These are phyloP conservation scores for Acanthaster planci DNA, from an alignment of 35 echinoderm and acorn worm genomes.

Conservation along the genomic window DNA sequence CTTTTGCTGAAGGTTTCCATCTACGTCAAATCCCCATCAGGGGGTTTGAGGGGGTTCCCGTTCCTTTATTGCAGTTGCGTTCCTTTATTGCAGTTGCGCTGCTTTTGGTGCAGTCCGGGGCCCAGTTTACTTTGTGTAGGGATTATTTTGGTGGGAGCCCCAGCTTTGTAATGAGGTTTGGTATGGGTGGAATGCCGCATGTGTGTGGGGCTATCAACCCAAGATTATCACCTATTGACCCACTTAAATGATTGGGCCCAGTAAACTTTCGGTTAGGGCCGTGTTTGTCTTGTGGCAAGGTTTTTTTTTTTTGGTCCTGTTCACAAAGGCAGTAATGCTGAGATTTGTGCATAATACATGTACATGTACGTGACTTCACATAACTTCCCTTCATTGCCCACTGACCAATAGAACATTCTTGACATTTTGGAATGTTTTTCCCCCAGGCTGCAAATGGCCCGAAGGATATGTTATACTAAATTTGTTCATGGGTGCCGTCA, in stretches of 20 bases:
- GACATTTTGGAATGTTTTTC: neutral
- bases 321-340: neutral
- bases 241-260: neutral
- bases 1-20: too few relatives aligned
- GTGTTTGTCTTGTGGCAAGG: neutral
- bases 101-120: neutral
- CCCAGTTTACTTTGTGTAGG: slow-evolving; percentile 4
- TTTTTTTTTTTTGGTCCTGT: neutral
- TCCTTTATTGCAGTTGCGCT: neutral
- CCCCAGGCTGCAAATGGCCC: neutral
- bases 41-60: too few relatives aligned
- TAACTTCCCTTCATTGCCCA: neutral
- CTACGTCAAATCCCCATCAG: too few relatives aligned
- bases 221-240: slow-evolving; percentile 19
- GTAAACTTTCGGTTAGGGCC: neutral
- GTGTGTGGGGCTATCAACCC: neutral
- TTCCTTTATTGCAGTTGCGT: neutral
- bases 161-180: neutral
- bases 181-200: neutral
- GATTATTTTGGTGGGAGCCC: neutral
- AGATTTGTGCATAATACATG: too few relatives aligned
- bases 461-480: neutral
- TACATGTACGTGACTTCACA: too few relatives aligned
- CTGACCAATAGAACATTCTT: neutral
- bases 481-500: neutral